These are phyloP conservation scores for Mobula hypostoma DNA, from an alignment of 2,113 vertebrate species.

Conservation along the genomic window DNA sequence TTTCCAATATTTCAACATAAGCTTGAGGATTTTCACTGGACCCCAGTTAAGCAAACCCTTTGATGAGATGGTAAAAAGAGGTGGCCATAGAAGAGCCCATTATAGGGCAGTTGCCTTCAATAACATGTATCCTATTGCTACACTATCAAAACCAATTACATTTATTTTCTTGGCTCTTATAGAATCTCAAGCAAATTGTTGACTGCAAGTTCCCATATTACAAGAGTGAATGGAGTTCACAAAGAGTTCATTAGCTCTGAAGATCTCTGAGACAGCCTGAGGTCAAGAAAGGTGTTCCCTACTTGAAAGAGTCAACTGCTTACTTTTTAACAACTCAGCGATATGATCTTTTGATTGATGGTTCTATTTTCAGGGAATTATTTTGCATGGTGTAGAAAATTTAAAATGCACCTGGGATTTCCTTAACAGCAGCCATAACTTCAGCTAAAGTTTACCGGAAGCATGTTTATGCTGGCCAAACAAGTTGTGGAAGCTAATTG, in stretches of 20 bases:
- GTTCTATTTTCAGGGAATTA: background rate
- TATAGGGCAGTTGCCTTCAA: background rate
- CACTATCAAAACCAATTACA: background rate
- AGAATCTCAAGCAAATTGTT: background rate
- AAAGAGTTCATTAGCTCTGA: background rate
- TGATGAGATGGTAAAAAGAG: background rate
- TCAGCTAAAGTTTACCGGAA: background rate
- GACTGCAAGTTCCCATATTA: background rate
- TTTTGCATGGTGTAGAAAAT: background rate
- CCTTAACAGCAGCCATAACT: background rate
- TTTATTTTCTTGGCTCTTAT: background rate
- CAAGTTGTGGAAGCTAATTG: background rate
- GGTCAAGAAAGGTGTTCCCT: background rate
- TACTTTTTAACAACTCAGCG: background rate
- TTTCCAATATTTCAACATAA: no score
- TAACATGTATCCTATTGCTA: background rate
- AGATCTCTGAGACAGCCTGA: background rate
- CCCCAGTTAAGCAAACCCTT: background rate
- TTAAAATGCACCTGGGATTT: background rate
- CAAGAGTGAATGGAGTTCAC: background rate
- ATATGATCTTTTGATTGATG: background rate
- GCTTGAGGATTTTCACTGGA: no score
- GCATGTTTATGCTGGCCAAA: background rate
- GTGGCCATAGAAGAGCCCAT: background rate
- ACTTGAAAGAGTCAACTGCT: background rate